Base-by-base conservation (phyloP, 2,888 invertebrate species). In the Agrochola macilenta region DNA sequence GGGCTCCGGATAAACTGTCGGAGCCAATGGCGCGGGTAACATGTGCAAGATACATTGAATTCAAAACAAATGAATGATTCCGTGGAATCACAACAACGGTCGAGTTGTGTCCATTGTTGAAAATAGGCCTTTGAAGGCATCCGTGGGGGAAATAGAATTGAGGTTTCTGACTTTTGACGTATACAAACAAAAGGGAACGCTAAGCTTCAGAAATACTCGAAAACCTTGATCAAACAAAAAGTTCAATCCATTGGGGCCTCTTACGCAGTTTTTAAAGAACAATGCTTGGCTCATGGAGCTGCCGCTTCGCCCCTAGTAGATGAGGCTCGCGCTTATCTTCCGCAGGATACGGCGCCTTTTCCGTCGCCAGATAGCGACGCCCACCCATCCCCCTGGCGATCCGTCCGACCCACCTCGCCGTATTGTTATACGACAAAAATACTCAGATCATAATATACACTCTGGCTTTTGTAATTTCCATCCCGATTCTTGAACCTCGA, bases 261-360 rank as follows among this genome's bases (percentile, higher is more conserved):
- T 69, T 49, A 43, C 57, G 35, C 54, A 54, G 69, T 78, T 83
- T 74, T 70, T 75, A n/a, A 72, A 85, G 65, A 87, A 85, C 85
- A 82, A 86, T 70, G 80, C 64, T 23, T 60, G 65, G 57, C 60
- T 70, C 82, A 82, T 78, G 74, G 81, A 78, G 75, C 58, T 78
- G 79, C 63, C 60, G 71, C 69, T 26, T 39, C 17, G 57, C n/a
- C n/a, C 26, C 49, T 52, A 35, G 84, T 88, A 92, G 92, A 93
- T 93, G 94, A 93, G 87, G 90, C 90, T 92, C 88, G 89, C 86
- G 92, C 91, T 93, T 95, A 95, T 95, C 95, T 92, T 88, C 85
- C 85, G 89, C 93, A 93, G 93, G 93, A 93, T 94, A 93, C 89
- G 89, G 89, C 88, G 90, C 89, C 91, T 92, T 90, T 93, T 95